Evolutionary conservation across 2,888 invertebrate genomes (phyloP), one percentile per base, ranked within the genome.

Genomic region (Nephrotoma flavescens): DNA sequence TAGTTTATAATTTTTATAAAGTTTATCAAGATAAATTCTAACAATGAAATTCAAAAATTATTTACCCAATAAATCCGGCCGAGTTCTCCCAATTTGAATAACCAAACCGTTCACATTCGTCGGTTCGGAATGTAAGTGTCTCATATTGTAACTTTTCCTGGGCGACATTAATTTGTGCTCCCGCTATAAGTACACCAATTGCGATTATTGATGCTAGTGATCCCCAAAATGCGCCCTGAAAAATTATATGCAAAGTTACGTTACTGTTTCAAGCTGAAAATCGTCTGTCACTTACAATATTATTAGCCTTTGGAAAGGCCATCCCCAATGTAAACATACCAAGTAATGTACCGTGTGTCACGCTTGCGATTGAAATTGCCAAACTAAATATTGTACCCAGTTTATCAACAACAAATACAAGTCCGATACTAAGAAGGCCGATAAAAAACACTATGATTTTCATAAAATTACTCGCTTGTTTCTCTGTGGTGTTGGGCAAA

Each of bases 321-420:
- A 96, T 94, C 5, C 95, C 96, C 41, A 95, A 90, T 0, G 94
- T 93, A 89, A 95, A 96, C 2, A 95, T 91, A 0, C 95, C 96
- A 2, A 95, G 91, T 5, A 95, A 90, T 0, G 95, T 94, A 3
- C 95, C 95, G n/a, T 94, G 93, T 0, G 94, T 93, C 1, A 95
- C 92, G 0, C 95, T 95, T 6, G 93, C 93, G 7, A 94, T 92
- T 71, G 94, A 94, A 83, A 94, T 92, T 0, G 93, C 92, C 5
- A 96, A 93, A 89, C 95, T 94, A 88, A 96, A 93, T 47, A 96
- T 91, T 9, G 94, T 93, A 86, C 95, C 95, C 86, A 96, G 90
- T 87, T 93, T 93, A 86, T 95, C 93, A 0, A 94, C 92, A 12
- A 93, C 90, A 91, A 94, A 94, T 4, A 95, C 93, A 85, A 94